Conservation (phyloP, 92 coral and sea anemone species). For the Actinostola sp. region DNA sequence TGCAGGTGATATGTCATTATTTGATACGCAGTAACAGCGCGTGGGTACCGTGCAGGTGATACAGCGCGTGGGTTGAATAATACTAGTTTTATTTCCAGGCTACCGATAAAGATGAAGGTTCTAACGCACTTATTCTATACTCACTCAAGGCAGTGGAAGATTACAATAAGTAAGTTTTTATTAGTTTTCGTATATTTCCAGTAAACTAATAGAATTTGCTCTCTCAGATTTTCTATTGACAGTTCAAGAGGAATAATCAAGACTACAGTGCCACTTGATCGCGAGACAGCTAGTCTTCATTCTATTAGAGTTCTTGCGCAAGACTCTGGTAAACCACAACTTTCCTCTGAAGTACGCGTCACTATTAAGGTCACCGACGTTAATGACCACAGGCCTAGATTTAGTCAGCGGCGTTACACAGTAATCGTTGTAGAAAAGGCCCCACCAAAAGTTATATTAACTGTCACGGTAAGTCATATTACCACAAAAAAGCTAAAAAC, state of each 20-base stretch:
- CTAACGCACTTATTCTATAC: conserved; percentile 69
- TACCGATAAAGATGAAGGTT: conserved; percentile 76
- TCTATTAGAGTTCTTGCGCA: conserved; percentile 65
- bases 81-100: conserved; percentile 40
- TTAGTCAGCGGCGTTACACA: conserved; percentile 83
- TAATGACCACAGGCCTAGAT: conserved; percentile 89
- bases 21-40: too few relatives aligned
- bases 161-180: conserved; percentile 79
- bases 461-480: conserved; percentile 60
- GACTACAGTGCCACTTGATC: conserved; percentile 84
- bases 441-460: conserved; percentile 61
- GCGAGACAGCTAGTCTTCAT: conserved; percentile 74
- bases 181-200: too few relatives aligned
- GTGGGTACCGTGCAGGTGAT: too few relatives aligned
- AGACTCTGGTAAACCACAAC: conserved; percentile 63
- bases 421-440: conserved; percentile 73
- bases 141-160: conserved; percentile 64
- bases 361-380: conserved; percentile 83
- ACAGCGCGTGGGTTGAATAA: too few relatives aligned
- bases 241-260: conserved; percentile 74
- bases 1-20: too few relatives aligned
- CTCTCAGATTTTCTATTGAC: conserved; percentile 72
- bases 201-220: too few relatives aligned
- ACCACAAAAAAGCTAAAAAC: too few relatives aligned
- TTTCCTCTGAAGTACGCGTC: conserved; percentile 66